Evolutionary conservation across 2,797 vertebrate species (phyloP).

Genomic region (Gymnopithys bicolor): DNA sequence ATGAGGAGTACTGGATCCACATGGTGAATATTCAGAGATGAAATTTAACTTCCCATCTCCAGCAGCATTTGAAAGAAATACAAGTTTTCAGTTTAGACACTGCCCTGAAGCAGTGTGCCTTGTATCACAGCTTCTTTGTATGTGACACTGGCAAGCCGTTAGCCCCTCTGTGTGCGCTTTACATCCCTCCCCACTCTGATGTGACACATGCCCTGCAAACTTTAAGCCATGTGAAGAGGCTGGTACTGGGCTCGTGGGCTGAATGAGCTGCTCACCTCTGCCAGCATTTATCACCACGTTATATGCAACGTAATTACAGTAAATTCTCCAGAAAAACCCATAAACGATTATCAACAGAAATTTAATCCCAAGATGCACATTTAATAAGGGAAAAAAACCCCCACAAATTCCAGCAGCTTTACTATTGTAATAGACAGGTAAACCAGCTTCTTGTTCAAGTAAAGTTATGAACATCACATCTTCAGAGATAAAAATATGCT

Average conservation of each 20-base stretch:
- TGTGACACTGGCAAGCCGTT: not conserved
- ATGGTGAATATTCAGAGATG: not conserved
- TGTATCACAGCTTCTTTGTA: not conserved
- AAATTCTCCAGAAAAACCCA: not conserved
- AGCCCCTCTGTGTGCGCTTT: not conserved
- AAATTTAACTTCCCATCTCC: not conserved
- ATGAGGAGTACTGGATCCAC: not conserved
- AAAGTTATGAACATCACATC: not conserved
- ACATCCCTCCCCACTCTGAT: not conserved
- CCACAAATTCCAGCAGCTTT: not conserved
- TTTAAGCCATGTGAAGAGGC: not conserved
- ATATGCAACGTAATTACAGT: not conserved
- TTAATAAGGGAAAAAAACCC: not conserved
- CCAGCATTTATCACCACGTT: accelerated
- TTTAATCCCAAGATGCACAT: not conserved
- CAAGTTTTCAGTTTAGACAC: not conserved
- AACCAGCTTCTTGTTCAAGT: not conserved
- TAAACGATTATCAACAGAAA: not conserved
- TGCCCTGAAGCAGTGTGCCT: not conserved
- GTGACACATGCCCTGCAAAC: not conserved
- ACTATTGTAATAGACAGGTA: not conserved
- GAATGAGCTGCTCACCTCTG: not conserved
- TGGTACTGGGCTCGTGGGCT: not conserved
- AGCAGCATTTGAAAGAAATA: not conserved
- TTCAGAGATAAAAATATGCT: not conserved